phyloP scores from a whole-genome alignment of 2,113 vertebrate genomes.

The Cryptoleucopteryx plumbea region DNA sequence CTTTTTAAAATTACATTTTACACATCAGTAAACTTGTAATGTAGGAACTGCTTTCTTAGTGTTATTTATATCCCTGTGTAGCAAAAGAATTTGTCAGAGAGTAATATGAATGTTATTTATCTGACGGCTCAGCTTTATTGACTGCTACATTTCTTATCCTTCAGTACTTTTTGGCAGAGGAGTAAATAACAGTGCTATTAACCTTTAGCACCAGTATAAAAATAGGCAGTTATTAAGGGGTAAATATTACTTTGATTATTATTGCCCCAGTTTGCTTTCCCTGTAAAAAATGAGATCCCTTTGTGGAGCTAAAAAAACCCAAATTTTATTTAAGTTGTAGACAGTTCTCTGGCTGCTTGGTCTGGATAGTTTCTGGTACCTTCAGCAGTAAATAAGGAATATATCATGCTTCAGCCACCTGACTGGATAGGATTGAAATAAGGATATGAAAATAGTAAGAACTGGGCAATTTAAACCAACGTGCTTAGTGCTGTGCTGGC shows the following conservation, averaged over 20 bases:
- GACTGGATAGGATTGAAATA: neutral
- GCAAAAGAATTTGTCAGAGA: conserved; percentile 79
- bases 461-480: neutral
- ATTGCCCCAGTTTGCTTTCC: conserved; percentile 68
- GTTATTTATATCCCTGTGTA: conserved; percentile 77
- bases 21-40: conserved; percentile 83
- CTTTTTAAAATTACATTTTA: conserved; percentile 81
- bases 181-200: conserved; percentile 82
- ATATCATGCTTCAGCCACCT: neutral
- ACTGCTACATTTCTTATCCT: conserved; percentile 77
- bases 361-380: neutral
- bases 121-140: conserved; percentile 79
- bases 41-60: conserved; percentile 74
- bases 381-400: neutral
- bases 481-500: neutral
- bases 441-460: neutral
- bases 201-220: conserved; percentile 76
- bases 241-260: conserved; percentile 80
- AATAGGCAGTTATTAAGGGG: conserved; percentile 79
- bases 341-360: neutral
- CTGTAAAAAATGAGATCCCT: conserved; percentile 64
- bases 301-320: conserved; percentile 40
- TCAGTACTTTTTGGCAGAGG: conserved; percentile 76
- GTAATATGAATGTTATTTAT: conserved; percentile 81
- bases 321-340: conserved; percentile 56